These are phyloP conservation scores for Neodontobutis hainanensis DNA, from an alignment of 2,113 vertebrate genomes.

Conservation along the genomic window DNA sequence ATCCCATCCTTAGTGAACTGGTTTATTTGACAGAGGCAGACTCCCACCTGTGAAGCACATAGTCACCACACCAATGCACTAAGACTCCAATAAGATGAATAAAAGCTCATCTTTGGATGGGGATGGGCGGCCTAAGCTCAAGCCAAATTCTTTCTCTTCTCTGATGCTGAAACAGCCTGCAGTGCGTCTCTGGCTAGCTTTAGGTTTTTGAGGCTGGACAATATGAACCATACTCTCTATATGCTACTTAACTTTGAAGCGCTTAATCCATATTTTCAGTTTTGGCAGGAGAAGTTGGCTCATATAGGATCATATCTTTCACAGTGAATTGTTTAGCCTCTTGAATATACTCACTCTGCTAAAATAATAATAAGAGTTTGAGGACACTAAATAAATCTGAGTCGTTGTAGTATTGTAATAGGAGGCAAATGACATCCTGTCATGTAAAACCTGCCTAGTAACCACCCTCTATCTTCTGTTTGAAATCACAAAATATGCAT, in stretches of 20 bases:
- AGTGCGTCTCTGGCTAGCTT: slow-evolving; percentile 69
- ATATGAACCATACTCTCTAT: slow-evolving; percentile 68
- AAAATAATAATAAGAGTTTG: background rate
- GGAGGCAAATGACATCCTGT: slow-evolving; percentile 8
- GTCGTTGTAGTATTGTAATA: slow-evolving; percentile 14
- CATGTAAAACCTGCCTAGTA: slow-evolving; percentile 57
- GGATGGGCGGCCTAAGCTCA: slow-evolving; percentile 74
- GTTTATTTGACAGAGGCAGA: slow-evolving; percentile 86
- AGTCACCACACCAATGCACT: slow-evolving; percentile 78
- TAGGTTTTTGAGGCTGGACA: slow-evolving; percentile 70
- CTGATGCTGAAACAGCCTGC: slow-evolving; percentile 69
- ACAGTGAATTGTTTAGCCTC: slow-evolving; percentile 21
- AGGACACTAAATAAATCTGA: slow-evolving; percentile 12
- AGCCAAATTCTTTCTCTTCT: slow-evolving; percentile 74
- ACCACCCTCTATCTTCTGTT: slow-evolving; percentile 48
- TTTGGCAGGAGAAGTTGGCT: slow-evolving; percentile 41
- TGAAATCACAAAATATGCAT: slow-evolving; percentile 59
- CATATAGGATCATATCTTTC: slow-evolving; percentile 49
- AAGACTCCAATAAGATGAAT: slow-evolving; percentile 77
- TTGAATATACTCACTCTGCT: slow-evolving; percentile 29
- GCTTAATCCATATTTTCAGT: slow-evolving; percentile 60
- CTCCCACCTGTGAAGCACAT: slow-evolving; percentile 88
- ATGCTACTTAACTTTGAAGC: slow-evolving; percentile 72
- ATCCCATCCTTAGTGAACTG: slow-evolving; percentile 95
- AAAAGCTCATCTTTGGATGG: slow-evolving; percentile 74